Percentiles rank a stretch among this genome's conserved stretches.
These are phyloP conservation scores for Petrophora chlorosata DNA, from an alignment of 2,888 invertebrate species.

Conservation along the genomic window DNA sequence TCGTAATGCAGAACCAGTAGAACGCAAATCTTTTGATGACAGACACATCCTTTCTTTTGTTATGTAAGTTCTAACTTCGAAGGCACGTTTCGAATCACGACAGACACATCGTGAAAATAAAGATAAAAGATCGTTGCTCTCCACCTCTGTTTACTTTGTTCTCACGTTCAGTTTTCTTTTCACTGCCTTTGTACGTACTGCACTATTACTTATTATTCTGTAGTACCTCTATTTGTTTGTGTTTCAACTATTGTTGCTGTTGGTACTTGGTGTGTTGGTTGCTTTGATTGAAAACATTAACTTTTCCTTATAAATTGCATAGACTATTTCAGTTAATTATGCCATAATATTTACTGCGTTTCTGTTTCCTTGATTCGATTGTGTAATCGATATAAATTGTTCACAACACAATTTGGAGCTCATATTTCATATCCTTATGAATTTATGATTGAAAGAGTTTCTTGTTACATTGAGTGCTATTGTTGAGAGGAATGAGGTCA, in stretches of 20 bases:
- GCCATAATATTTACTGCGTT: too few relatives aligned
- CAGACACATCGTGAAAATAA: conserved; percentile 12
- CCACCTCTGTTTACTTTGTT: conserved; percentile 42
- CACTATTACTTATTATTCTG: too few relatives aligned
- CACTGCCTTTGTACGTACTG: conserved; percentile 48
- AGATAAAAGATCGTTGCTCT: conserved; percentile 55
- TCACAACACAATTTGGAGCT: conserved; percentile 19
- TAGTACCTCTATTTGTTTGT: conserved; percentile 39
- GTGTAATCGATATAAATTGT: conserved; percentile 26
- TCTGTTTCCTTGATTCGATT: conserved; percentile 16
- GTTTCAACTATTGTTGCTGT: conserved; percentile 25
- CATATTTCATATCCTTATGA: conserved; percentile 34
- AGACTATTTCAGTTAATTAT: background rate
- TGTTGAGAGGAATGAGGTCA: conserved; percentile 19
- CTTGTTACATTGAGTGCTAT: conserved; percentile 37
- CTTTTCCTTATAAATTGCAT: conserved; percentile 13
- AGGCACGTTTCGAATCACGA: conserved; percentile 11
- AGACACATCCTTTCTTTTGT: conserved; percentile 18
- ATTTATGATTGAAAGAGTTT: conserved; percentile 35
- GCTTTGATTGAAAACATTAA: conserved; percentile 32
- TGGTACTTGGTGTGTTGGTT: conserved; percentile 17
- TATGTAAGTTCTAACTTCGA: conserved; percentile 14
- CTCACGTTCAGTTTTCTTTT: conserved; percentile 58
- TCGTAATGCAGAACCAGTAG: background rate
- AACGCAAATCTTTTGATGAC: too few relatives aligned